Conservation (phyloP, 2,888 invertebrate species). For the Tachystola acroxantha region DNA sequence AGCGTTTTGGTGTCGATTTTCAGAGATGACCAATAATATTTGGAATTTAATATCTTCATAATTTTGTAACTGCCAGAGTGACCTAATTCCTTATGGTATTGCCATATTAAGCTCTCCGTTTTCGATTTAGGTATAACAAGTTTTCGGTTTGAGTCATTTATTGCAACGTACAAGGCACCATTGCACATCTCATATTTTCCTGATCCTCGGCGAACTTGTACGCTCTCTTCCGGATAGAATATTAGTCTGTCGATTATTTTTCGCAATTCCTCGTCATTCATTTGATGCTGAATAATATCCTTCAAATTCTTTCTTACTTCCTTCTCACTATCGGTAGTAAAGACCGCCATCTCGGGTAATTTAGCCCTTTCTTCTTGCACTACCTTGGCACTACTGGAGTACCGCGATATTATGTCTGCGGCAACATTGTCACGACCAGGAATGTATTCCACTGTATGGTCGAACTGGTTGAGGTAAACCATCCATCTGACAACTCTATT, state of each 20-base stretch:
- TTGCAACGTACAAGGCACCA: background rate
- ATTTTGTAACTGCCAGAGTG: constrained; percentile 8
- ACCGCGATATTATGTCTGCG: background rate
- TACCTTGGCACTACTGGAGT: background rate
- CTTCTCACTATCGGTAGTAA: too few species aligned
- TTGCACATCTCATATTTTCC: too few species aligned
- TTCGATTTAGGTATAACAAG: background rate
- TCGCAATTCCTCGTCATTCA: too few species aligned
- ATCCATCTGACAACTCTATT: background rate
- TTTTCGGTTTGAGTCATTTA: constrained; percentile 2
- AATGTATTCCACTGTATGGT: background rate
- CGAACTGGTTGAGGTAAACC: background rate
- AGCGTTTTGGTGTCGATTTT: background rate
- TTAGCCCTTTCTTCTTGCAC: background rate
- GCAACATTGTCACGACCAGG: background rate
- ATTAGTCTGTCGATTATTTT: too few species aligned
- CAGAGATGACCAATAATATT: constrained; percentile 6
- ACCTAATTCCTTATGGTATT: constrained; percentile 5
- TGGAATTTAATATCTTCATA: background rate
- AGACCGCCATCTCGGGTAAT: background rate
- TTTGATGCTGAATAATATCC: too few species aligned
- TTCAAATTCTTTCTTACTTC: too few species aligned
- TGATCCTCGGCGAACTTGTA: background rate
- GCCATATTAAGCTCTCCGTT: constrained; percentile 2
- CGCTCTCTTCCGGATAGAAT: too few species aligned